These are phyloP conservation scores for Chaetodon trifasciatus DNA, from an alignment of 2,797 vertebrate species.

Conservation along the genomic window DNA sequence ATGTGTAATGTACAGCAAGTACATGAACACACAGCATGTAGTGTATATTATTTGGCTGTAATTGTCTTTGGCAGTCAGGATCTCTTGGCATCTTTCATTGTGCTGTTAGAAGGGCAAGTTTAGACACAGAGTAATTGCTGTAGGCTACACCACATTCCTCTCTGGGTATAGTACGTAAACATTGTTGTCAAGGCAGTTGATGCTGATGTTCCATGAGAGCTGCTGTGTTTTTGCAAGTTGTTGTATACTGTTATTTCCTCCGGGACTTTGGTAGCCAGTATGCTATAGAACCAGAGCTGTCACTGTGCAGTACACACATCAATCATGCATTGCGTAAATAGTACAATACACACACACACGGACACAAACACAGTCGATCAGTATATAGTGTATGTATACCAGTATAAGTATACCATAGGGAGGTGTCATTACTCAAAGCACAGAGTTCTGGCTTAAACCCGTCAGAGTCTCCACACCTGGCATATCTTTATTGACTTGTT, in stretches of 20 bases:
- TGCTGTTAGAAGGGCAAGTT: constrained; percentile 36
- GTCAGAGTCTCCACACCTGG: background rate
- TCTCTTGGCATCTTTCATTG: background rate
- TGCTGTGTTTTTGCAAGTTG: background rate
- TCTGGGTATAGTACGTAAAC: background rate
- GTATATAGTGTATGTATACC: too few relatives aligned
- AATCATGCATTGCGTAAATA: background rate
- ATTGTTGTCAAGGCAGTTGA: background rate
- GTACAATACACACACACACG: background rate
- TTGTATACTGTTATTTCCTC: background rate
- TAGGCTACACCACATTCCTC: constrained; percentile 29
- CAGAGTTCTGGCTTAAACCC: background rate
- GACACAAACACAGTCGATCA: background rate
- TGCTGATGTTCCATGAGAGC: background rate
- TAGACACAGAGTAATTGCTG: constrained; percentile 26
- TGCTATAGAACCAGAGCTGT: constrained; percentile 4
- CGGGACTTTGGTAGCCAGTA: accelerated
- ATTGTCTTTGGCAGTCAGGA: background rate
- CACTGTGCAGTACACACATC: background rate
- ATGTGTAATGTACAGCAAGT: background rate
- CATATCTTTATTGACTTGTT: background rate
- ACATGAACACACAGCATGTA: background rate
- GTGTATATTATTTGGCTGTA: too few relatives aligned
- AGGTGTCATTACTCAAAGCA: background rate
- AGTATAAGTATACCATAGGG: background rate